phyloP scores from a whole-genome alignment of 2,888 invertebrate species.

The Heliconius aoede region DNA sequence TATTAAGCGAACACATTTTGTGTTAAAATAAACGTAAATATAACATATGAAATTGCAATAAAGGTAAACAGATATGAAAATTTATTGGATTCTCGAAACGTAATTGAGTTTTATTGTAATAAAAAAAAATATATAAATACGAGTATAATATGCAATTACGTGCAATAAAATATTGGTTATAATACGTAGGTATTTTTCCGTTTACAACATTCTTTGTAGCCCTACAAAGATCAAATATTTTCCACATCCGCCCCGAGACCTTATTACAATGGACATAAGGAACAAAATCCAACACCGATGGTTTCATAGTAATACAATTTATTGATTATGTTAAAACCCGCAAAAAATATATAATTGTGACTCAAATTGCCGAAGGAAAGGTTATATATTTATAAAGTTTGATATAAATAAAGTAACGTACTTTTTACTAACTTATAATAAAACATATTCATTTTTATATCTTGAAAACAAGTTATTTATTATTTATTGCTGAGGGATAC shows the following conservation, averaged over 20 bases:
- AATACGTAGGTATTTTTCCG: conserved; percentile 45
- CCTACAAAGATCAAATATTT: conserved; percentile 31
- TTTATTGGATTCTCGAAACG: conserved; percentile 44
- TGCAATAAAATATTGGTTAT: conserved; percentile 46
- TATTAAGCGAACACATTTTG: conserved; percentile 16
- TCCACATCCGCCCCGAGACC: neutral
- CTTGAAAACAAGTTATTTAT: neutral
- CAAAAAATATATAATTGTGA: conserved; percentile 33
- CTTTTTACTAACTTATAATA: conserved; percentile 6
- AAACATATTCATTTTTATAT: neutral
- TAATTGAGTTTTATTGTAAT: conserved; percentile 46
- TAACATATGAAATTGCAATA: conserved; percentile 42
- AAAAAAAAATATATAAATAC: conserved; percentile 44
- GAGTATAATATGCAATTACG: conserved; percentile 46
- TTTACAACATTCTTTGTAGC: conserved; percentile 48
- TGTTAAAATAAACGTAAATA: conserved; percentile 29
- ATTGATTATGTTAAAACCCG: conserved; percentile 27
- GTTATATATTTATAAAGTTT: conserved; percentile 16
- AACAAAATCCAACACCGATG: neutral
- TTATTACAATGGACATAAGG: neutral
- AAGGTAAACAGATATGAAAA: conserved; percentile 44
- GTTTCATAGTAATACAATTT: conserved; percentile 17
- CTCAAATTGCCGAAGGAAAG: conserved; percentile 28
- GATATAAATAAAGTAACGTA: neutral
- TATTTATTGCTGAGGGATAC: neutral